phyloP scores from a whole-genome alignment of 2,888 invertebrate genomes.

The Ferrisia virgata region DNA sequence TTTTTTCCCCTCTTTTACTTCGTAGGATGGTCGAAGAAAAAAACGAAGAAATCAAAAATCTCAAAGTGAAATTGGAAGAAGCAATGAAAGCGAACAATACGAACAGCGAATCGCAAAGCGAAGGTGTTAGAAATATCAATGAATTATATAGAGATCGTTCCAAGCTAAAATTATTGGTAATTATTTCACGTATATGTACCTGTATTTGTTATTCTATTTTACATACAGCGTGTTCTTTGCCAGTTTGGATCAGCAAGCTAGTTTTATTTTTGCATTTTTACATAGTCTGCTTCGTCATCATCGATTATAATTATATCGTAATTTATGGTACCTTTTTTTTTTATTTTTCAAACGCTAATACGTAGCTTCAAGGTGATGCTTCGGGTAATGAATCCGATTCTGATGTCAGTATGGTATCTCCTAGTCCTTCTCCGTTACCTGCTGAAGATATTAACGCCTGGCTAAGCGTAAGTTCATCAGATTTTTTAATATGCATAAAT shows the following conservation, averaged over 20 bases:
- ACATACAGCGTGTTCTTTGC: not conserved
- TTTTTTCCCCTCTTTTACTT: not conserved
- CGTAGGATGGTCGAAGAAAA: constrained; percentile 21
- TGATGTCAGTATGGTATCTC: constrained; percentile 37
- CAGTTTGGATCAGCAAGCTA: no score
- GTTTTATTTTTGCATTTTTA: not conserved
- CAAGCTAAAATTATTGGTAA: constrained; percentile 31
- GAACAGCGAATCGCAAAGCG: not conserved
- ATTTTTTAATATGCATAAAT: no score
- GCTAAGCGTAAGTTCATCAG: not conserved
- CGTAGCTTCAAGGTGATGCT: constrained; percentile 29
- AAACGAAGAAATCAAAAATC: constrained; percentile 27
- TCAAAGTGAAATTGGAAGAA: constrained; percentile 26
- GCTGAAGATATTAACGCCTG: constrained; percentile 38
- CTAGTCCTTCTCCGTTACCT: constrained; percentile 26
- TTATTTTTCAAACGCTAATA: not conserved
- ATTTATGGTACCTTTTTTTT: not conserved
- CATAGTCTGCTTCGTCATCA: not conserved
- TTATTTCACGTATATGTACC: not conserved
- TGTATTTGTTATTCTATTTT: not conserved
- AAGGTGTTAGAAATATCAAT: constrained; percentile 30
- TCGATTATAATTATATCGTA: not conserved
- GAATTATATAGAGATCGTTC: constrained; percentile 35
- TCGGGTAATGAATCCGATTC: constrained; percentile 35
- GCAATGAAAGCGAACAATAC: not conserved